phyloP scores from a whole-genome alignment of 1,140 invertebrate species.

The Cotesia glomerata region DNA sequence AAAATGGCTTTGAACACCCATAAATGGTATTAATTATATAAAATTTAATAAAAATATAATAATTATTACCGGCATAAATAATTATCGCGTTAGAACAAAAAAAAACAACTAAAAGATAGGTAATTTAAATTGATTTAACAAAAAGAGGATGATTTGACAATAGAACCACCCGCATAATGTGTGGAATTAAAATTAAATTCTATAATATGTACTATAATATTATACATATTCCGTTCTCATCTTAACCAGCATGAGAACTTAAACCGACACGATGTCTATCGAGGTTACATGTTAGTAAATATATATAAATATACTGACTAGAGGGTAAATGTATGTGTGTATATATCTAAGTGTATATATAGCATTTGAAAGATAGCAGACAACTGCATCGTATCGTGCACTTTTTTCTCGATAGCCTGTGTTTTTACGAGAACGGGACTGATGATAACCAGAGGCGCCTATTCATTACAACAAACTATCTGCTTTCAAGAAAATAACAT shows the following conservation, averaged over 20 bases:
- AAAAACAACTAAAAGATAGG: no score
- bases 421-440: constrained; percentile 3
- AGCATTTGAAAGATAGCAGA: not conserved
- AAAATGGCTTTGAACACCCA: no score
- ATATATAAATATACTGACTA: not conserved
- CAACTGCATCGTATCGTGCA: not conserved
- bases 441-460: constrained; percentile 8
- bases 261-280: not conserved
- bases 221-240: not conserved
- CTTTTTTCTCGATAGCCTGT: constrained; percentile 5
- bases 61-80: no score
- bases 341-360: not conserved
- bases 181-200: not conserved
- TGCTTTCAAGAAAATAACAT: no score
- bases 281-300: not conserved
- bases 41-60: no score
- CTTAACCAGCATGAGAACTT: not conserved
- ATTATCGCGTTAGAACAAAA: not conserved
- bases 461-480: not conserved
- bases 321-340: no score
- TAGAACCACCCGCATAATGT: not conserved
- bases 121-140: no score
- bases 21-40: no score
- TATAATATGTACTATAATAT: not conserved
- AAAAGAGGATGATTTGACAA: not conserved